Evolutionary conservation across 2,888 invertebrate species (phyloP), one percentile per base, ranked within the genome.

Genomic region (Oligia fasciuncula): DNA sequence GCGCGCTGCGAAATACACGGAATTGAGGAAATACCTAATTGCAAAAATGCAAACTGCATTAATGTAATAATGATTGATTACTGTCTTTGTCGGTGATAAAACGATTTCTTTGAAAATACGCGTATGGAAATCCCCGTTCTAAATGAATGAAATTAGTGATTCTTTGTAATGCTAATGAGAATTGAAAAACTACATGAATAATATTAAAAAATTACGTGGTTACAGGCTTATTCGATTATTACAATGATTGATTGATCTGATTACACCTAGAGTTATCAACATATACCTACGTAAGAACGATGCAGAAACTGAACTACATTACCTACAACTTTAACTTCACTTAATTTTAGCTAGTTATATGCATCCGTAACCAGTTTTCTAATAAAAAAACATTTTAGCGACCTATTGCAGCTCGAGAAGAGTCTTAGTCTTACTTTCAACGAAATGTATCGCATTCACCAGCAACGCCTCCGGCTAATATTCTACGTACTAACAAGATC

Each of bases 381-480:
- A 9, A 54, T 19, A 67, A 62, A 49, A 49, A 60, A 40, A 46
- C 11, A 35, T 29, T 66, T 46, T 68, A 5, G 81, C 43, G 72
- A 69, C 60, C 60, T 43, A 77, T 54, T 77, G 57, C 17, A 65
- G 51, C 35, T 63, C 23, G 29, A 77, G 54, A 81, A 62, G 67
- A 35, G 0, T 3, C 4, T 35, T 29, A 62, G 4, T 63, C 65
- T 70, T 80, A 80, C 83, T 83, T 83, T 84, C 80, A 65, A 83
- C 46, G 17, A 35, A 67, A 77, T 60, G 49, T 83, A 85, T 85
- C 68, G 17, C 71, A 71, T 57, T 60, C n/a, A 73, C 85, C 76
- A 77, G 54, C 73, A 69, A 80, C 57, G 82, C 89, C 85, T 83
- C 85, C 51, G 79, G 87, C 81, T 83, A 80, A 87, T 87, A 88